Evolutionary conservation across 2,888 invertebrate species (phyloP).

Genomic region (Listrodromus nycthemerus): DNA sequence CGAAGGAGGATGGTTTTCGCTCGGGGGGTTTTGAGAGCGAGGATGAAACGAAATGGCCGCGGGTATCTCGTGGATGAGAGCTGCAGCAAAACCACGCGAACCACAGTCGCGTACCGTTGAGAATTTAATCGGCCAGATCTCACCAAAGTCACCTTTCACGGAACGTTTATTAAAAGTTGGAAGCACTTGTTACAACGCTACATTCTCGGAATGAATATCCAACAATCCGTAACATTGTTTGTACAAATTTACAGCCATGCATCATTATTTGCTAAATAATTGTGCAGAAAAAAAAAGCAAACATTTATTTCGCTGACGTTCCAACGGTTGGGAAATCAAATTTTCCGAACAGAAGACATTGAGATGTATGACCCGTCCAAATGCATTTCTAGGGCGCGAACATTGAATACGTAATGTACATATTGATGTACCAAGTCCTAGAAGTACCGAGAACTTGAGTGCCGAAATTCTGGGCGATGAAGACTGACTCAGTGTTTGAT

Average conservation of each 20-base stretch:
- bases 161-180: slow-evolving; percentile 33
- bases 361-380: too few species aligned
- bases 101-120: background rate
- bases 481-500: too few species aligned
- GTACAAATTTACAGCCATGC: slow-evolving; percentile 1
- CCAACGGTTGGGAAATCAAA: background rate
- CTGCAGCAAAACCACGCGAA: slow-evolving; percentile 46
- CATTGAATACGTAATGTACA: too few species aligned
- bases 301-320: background rate
- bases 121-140: slow-evolving; percentile 60
- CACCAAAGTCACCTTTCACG: slow-evolving; percentile 35
- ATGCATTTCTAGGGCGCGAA: too few species aligned
- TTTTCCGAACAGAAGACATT: background rate
- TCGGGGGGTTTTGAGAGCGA: slow-evolving; percentile 25
- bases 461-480: too few species aligned
- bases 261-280: slow-evolving; percentile 50
- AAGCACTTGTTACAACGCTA: background rate
- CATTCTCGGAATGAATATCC: slow-evolving; percentile 25
- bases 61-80: slow-evolving; percentile 38
- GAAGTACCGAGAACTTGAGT: too few species aligned
- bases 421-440: too few species aligned
- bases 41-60: slow-evolving; percentile 58
- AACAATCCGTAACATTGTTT: slow-evolving; percentile 28
- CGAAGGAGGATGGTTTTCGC: slow-evolving; percentile 19
- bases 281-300: slow-evolving; percentile 39